phyloP scores from a whole-genome alignment of 2,113 vertebrate species.

The Poecile atricapillus region DNA sequence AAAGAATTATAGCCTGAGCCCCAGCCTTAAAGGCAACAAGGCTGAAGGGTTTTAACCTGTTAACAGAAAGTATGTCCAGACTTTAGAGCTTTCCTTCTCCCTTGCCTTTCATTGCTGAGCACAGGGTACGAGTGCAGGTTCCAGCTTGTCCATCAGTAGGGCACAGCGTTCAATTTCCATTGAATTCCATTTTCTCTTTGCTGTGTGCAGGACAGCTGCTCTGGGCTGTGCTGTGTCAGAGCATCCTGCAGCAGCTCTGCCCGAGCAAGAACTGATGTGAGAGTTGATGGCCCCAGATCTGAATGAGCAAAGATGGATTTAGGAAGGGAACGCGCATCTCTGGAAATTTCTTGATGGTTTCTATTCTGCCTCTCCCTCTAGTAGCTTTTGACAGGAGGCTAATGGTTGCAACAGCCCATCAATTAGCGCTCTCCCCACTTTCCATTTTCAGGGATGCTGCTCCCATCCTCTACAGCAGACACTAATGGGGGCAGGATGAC shows the following conservation, averaged over 20 bases:
- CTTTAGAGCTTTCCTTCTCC: not conserved
- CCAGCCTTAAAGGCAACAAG: not conserved
- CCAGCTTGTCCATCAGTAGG: not conserved
- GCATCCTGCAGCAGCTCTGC: not conserved
- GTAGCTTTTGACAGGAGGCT: not conserved
- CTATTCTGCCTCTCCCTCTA: not conserved
- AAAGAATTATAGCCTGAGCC: not conserved
- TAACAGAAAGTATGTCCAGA: not conserved
- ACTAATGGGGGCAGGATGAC: not conserved
- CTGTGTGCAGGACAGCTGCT: not conserved
- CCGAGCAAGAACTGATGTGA: accelerated
- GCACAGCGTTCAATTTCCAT: not conserved
- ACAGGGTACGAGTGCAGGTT: not conserved
- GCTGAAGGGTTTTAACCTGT: not conserved
- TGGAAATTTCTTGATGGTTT: not conserved
- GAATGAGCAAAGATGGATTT: not conserved
- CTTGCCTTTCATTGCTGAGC: not conserved
- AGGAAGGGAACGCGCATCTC: not conserved
- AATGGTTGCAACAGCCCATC: not conserved
- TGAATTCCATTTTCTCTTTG: not conserved
- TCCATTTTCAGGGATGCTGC: not conserved
- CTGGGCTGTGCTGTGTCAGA: not conserved
- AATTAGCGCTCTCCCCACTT: not conserved
- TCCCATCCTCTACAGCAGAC: not conserved
- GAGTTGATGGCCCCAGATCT: not conserved